phyloP scores from a whole-genome alignment of 2,888 invertebrate species.

The Drosophila tripunctata region DNA sequence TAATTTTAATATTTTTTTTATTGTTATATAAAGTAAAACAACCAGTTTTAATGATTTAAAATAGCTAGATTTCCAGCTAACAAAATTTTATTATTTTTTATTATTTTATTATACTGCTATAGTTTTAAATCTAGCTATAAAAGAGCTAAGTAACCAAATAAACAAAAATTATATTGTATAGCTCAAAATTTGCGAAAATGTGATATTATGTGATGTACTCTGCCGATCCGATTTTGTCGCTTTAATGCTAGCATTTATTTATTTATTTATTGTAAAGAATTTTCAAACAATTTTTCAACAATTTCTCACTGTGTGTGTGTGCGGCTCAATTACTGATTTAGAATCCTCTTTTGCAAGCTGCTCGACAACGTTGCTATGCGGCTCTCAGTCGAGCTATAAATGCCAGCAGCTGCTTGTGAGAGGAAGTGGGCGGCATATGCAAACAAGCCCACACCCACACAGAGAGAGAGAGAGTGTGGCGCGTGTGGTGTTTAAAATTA shows the following conservation, averaged over 20 bases:
- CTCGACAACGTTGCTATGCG: constrained; percentile 23
- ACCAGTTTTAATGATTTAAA: too few species aligned
- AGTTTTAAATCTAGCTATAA: too few species aligned
- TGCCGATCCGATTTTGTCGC: constrained; percentile 2
- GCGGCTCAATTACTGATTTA: constrained; percentile 45
- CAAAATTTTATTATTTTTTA: too few species aligned
- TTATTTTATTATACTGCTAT: too few species aligned
- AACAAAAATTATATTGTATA: too few species aligned
- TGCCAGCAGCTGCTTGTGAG: constrained; percentile 19
- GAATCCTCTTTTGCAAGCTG: constrained; percentile 23
- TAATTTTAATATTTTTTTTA: too few species aligned
- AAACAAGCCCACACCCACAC: constrained; percentile 24
- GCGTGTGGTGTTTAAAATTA: constrained; percentile 61
- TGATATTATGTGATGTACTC: neutral
- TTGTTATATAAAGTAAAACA: too few species aligned
- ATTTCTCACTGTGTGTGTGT: neutral
- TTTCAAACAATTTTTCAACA: neutral
- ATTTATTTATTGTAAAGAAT: constrained; percentile 36
- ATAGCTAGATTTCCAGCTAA: too few species aligned
- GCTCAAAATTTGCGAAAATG: constrained; percentile 15
- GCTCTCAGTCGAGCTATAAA: constrained; percentile 40
- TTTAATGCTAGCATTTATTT: constrained; percentile 25
- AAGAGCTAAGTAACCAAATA: too few species aligned
- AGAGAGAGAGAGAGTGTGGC: neutral
- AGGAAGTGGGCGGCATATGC: constrained; percentile 42